A percentile compares a stretch with the other conserved stretches of the same genome.
Conservation (phyloP, 2,888 invertebrate genomes). For the Platypus cylindrus region DNA sequence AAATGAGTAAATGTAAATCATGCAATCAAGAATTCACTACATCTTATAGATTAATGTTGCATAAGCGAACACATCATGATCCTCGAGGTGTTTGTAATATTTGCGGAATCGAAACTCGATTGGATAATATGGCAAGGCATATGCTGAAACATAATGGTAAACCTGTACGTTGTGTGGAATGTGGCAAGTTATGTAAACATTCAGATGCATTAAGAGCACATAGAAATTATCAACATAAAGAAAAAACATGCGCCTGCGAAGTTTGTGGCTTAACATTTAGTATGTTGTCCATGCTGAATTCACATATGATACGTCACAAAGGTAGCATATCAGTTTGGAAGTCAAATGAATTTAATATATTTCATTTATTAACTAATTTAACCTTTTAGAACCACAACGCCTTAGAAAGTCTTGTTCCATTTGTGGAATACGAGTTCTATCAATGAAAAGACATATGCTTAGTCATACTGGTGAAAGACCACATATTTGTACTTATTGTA, state of each 20-base stretch:
- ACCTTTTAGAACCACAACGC: slow-evolving; percentile 24
- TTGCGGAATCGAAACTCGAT: slow-evolving; percentile 25
- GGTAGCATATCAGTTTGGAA: background rate
- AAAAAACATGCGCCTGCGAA: slow-evolving; percentile 23
- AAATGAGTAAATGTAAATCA: slow-evolving; percentile 18
- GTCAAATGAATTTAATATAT: slow-evolving; percentile 7
- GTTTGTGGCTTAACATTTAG: slow-evolving; percentile 26
- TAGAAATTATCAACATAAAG: slow-evolving; percentile 23
- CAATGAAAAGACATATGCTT: slow-evolving; percentile 21
- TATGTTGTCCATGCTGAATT: no score
- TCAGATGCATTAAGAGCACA: slow-evolving; percentile 26
- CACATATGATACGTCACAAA: slow-evolving; percentile 21
- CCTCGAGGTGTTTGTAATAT: slow-evolving; percentile 26
- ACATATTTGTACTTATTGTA: slow-evolving; percentile 17
- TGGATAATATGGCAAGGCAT: slow-evolving; percentile 14
- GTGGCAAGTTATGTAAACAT: slow-evolving; percentile 26
- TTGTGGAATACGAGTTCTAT: slow-evolving; percentile 17
- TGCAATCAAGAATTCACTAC: slow-evolving; percentile 23
- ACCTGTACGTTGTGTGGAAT: slow-evolving; percentile 23
- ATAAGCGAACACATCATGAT: slow-evolving; percentile 20
- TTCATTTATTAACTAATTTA: background rate
- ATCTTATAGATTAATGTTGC: slow-evolving; percentile 16
- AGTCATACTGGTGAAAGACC: slow-evolving; percentile 25
- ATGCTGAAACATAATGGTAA: slow-evolving; percentile 23
- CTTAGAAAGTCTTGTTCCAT: slow-evolving; percentile 24